Percentiles rank a stretch among this genome's conserved stretches.
phyloP scores from a whole-genome alignment of 2,888 invertebrate species.

The Lottia gigantea region DNA sequence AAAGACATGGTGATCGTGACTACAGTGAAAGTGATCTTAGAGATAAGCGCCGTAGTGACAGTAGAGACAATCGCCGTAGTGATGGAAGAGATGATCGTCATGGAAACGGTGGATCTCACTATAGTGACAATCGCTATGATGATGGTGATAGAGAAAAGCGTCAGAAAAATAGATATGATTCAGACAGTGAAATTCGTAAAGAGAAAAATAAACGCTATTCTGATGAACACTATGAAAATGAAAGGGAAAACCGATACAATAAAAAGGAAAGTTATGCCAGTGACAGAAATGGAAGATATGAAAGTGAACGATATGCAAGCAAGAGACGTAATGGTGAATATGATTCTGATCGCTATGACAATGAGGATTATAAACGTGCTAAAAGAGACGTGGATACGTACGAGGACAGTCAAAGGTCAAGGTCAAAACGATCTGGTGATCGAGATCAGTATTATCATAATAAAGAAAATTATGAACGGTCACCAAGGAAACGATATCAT shows the following conservation, averaged over 20 bases:
- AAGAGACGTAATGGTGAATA: slow-evolving; percentile 12
- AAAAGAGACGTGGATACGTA: neutral
- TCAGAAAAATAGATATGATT: slow-evolving; percentile 5
- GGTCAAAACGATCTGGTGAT: neutral
- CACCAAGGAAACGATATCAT: neutral
- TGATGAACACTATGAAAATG: slow-evolving; percentile 25
- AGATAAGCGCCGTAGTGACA: neutral
- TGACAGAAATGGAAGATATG: neutral
- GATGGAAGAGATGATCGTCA: neutral
- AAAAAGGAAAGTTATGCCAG: neutral
- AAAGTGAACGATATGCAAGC: neutral
- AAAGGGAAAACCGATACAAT: slow-evolving; percentile 29
- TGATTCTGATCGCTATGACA: neutral
- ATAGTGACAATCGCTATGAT: neutral
- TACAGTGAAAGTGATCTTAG: slow-evolving; percentile 11
- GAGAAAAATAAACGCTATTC: neutral
- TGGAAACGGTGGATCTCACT: neutral
- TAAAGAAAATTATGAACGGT: neutral
- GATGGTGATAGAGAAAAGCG: neutral
- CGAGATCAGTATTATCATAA: neutral
- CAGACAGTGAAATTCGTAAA: neutral
- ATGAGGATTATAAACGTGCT: slow-evolving; percentile 9
- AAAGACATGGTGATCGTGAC: neutral
- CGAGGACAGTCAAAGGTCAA: neutral
- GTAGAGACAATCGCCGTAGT: neutral